Conservation (phyloP, 2,888 invertebrate genomes). For the Lottia gigantea region DNA sequence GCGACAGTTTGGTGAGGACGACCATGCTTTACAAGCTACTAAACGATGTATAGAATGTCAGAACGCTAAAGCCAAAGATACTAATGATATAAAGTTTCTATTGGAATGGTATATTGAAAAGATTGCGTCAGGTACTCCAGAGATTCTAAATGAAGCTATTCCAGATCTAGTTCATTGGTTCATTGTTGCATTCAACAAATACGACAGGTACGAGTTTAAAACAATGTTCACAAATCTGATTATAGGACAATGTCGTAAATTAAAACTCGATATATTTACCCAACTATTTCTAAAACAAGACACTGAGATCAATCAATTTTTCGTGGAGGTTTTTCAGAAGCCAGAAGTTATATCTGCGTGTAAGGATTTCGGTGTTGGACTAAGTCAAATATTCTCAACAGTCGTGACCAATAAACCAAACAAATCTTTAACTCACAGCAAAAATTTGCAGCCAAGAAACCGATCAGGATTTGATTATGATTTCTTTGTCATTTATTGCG, state of each 20-base stretch:
- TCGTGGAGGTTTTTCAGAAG: too few relatives aligned
- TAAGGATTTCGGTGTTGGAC: too few relatives aligned
- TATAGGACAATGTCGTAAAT: too few relatives aligned
- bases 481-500: background rate
- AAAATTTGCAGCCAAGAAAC: background rate
- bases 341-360: too few relatives aligned
- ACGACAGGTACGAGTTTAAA: background rate
- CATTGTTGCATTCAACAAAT: background rate
- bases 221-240: background rate
- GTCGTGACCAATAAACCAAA: too few relatives aligned
- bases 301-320: too few relatives aligned
- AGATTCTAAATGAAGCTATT: background rate
- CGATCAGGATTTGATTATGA: background rate
- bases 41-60: background rate
- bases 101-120: background rate
- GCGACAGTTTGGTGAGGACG: background rate
- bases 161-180: background rate
- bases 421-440: too few relatives aligned
- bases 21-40: background rate
- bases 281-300: too few relatives aligned
- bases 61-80: background rate
- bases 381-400: too few relatives aligned
- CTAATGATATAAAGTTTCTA: background rate
- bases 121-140: background rate
- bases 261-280: too few relatives aligned